Conservation (phyloP, 2,888 invertebrate genomes). For the Enchytraeus crypticus region DNA sequence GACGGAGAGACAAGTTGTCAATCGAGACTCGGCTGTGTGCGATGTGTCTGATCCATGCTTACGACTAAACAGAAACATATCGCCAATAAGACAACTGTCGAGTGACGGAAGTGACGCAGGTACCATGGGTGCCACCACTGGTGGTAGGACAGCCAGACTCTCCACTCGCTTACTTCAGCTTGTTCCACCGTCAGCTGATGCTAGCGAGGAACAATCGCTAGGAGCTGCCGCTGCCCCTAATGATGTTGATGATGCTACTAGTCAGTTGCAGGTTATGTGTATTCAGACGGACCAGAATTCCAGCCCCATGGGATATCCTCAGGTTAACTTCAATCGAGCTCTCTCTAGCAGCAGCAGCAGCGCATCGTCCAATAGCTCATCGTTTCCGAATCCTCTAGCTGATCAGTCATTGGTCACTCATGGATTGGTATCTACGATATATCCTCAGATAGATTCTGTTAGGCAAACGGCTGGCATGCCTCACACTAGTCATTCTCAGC, state of each 20-base stretch:
- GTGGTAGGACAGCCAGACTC: too few species aligned
- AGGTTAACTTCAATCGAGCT: conserved; percentile 1
- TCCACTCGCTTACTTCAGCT: conserved; percentile 1
- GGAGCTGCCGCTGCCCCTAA: neutral
- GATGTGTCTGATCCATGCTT: too few species aligned
- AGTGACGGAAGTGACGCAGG: too few species aligned
- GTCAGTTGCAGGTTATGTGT: neutral
- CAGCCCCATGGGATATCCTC: conserved; percentile 5
- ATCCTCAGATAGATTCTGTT: conserved; percentile 4
- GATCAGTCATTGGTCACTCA: conserved; percentile 7
- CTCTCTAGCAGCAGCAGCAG: conserved; percentile 3
- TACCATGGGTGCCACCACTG: too few species aligned
- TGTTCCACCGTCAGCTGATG: neutral
- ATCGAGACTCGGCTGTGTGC: neutral
- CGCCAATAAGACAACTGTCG: too few species aligned
- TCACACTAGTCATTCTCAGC: neutral
- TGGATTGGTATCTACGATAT: conserved; percentile 6
- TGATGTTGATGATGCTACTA: neutral
- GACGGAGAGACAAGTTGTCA: neutral
- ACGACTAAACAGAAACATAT: too few species aligned
- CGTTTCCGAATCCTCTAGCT: neutral
- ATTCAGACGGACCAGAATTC: neutral
- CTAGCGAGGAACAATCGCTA: neutral
- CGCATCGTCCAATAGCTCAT: conserved; percentile 1
- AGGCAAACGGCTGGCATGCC: neutral